Evolutionary conservation across 1,140 invertebrate species (phyloP).

Genomic region (Chrysomallon squamiferum): DNA sequence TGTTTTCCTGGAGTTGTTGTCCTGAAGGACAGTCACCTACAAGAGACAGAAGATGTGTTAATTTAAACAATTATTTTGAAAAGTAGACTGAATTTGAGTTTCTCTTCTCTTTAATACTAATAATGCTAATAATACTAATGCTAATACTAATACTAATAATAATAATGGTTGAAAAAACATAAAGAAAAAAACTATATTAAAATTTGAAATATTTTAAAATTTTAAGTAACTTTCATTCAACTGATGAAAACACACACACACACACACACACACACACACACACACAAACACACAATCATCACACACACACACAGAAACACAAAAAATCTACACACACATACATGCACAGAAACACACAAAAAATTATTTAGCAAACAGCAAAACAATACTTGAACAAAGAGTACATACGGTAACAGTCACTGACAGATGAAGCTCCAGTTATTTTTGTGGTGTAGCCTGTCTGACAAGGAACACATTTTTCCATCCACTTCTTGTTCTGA

Average conservation of each 20-base stretch:
- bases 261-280: too few relatives aligned
- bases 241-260: too few relatives aligned
- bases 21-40: constrained; percentile 33
- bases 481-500: constrained; percentile 27
- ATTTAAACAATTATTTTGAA: background rate
- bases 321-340: too few relatives aligned
- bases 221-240: too few relatives aligned
- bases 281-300: too few relatives aligned
- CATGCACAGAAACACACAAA: too few relatives aligned
- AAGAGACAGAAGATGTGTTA: background rate
- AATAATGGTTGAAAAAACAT: background rate
- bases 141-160: background rate
- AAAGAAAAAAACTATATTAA: constrained; percentile 1
- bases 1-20: constrained; percentile 14
- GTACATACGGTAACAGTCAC: constrained; percentile 26
- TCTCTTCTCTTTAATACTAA: background rate
- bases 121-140: background rate
- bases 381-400: too few relatives aligned
- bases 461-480: constrained; percentile 22
- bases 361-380: too few relatives aligned
- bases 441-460: constrained; percentile 27
- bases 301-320: too few relatives aligned
- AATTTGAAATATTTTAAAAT: background rate
- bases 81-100: background rate
- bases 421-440: constrained; percentile 1